phyloP scores from a whole-genome alignment of 1,140 invertebrate species.

The Caenorhabditis brenneri region DNA sequence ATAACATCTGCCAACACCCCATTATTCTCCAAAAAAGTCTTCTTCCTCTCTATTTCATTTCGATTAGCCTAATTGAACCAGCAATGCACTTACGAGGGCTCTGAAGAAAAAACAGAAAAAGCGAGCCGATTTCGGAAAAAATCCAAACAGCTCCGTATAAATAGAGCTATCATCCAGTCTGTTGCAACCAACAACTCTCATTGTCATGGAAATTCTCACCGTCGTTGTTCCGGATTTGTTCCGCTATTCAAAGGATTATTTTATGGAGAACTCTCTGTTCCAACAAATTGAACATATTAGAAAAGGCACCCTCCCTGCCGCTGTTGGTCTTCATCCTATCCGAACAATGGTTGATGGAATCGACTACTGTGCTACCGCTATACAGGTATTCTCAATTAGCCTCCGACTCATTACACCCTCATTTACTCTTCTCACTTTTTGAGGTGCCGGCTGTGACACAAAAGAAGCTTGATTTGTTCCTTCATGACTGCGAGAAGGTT shows the following conservation, averaged over 20 bases:
- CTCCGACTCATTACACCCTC: neutral
- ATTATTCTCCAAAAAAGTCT: neutral
- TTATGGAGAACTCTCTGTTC: constrained; percentile 22
- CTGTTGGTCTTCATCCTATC: constrained; percentile 14
- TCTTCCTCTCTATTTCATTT: neutral
- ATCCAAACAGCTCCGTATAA: neutral
- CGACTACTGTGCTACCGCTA: neutral
- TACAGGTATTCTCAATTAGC: neutral
- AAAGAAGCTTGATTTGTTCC: neutral
- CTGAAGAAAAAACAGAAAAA: neutral
- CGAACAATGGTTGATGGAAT: constrained; percentile 32
- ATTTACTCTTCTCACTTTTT: neutral
- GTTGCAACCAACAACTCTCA: neutral
- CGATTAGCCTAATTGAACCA: neutral
- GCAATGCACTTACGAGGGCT: neutral
- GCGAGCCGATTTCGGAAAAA: neutral
- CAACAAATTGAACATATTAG: constrained; percentile 29
- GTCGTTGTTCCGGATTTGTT: neutral
- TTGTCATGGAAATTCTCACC: constrained; percentile 17
- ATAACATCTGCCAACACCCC: neutral
- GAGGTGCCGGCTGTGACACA: constrained; percentile 10
- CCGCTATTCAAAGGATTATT: constrained; percentile 17
- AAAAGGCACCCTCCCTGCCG: neutral
- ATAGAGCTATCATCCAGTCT: too few relatives aligned
- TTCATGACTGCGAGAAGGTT: constrained; percentile 18